Evolutionary conservation across 2,888 invertebrate genomes (phyloP).

Genomic region (Venusia cambrica): DNA sequence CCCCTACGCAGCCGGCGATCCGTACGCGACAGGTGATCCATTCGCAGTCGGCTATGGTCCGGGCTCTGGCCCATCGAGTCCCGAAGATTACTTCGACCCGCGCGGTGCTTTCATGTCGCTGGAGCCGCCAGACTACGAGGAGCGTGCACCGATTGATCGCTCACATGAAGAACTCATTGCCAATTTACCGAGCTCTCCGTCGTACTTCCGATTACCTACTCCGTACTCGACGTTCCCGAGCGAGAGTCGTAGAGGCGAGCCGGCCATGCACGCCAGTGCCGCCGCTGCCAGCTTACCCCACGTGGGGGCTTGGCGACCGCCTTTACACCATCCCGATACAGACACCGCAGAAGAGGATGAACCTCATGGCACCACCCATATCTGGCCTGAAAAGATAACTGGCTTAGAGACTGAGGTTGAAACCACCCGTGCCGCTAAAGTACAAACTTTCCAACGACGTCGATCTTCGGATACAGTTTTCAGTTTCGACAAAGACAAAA

Average conservation of each 20-base stretch:
- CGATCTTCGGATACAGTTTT: slow-evolving; percentile 88
- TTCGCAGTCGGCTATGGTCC: slow-evolving; percentile 70
- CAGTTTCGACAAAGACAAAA: slow-evolving; percentile 88
- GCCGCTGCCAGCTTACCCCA: slow-evolving; percentile 86
- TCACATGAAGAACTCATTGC: slow-evolving; percentile 83
- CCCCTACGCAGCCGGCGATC: slow-evolving; percentile 56
- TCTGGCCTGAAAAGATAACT: slow-evolving; percentile 79
- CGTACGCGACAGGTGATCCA: slow-evolving; percentile 21
- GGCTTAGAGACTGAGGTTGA: slow-evolving; percentile 77
- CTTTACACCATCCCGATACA: slow-evolving; percentile 3
- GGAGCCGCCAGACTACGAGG: slow-evolving; percentile 71
- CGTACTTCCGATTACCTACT: slow-evolving; percentile 80
- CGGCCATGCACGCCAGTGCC: slow-evolving; percentile 83
- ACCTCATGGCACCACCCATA: slow-evolving; percentile 51
- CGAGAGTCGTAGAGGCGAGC: slow-evolving; percentile 79
- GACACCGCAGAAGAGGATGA: slow-evolving; percentile 74
- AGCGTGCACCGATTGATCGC: slow-evolving; percentile 76
- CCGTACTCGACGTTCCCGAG: slow-evolving; percentile 83
- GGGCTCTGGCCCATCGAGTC: slow-evolving; percentile 83
- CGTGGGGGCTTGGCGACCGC: slow-evolving; percentile 75
- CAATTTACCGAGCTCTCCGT: slow-evolving; percentile 69
- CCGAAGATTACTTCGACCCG: slow-evolving; percentile 84
- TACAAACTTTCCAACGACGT: slow-evolving; percentile 80
- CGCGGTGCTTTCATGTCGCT: slow-evolving; percentile 68
- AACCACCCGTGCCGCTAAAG: slow-evolving; percentile 64